These are phyloP conservation scores for Valencia hispanica DNA, from an alignment of 2,797 vertebrate species.

Conservation along the genomic window DNA sequence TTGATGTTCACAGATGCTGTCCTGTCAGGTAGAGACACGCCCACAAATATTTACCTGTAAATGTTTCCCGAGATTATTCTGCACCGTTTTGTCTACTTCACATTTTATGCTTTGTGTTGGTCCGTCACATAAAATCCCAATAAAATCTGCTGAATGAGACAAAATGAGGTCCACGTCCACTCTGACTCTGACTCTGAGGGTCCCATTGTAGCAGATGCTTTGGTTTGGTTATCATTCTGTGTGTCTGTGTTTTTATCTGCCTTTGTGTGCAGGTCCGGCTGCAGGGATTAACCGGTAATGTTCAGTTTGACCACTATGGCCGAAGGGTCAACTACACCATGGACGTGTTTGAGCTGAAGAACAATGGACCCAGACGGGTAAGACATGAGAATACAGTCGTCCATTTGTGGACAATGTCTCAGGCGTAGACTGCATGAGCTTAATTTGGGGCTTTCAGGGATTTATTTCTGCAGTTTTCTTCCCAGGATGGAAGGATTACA, in stretches of 20 bases:
- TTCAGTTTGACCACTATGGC: slow-evolving; percentile 96
- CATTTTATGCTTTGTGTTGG: not conserved
- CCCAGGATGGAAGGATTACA: not conserved
- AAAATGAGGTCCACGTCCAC: not conserved
- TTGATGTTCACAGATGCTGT: not conserved
- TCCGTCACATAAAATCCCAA: not conserved
- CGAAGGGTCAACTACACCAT: slow-evolving; percentile 95
- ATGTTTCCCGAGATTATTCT: not conserved
- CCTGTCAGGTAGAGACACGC: not conserved
- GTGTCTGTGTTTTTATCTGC: not conserved
- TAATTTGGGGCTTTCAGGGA: not conserved
- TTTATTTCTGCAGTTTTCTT: not conserved
- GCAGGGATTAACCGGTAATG: slow-evolving; percentile 94
- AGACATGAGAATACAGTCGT: slow-evolving; percentile 33
- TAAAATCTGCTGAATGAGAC: not conserved
- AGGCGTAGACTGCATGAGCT: not conserved
- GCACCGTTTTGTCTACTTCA: not conserved
- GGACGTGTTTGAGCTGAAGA: slow-evolving; percentile 97
- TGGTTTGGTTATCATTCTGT: not conserved
- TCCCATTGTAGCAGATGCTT: not conserved
- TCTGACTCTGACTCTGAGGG: not conserved
- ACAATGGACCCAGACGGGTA: slow-evolving; percentile 91
- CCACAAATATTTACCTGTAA: not conserved
- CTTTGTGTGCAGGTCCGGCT: slow-evolving; percentile 86
- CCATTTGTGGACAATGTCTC: not conserved